Evolutionary conservation across 2,113 vertebrate genomes (phyloP).

Genomic region (Amphilophus citrinellus): DNA sequence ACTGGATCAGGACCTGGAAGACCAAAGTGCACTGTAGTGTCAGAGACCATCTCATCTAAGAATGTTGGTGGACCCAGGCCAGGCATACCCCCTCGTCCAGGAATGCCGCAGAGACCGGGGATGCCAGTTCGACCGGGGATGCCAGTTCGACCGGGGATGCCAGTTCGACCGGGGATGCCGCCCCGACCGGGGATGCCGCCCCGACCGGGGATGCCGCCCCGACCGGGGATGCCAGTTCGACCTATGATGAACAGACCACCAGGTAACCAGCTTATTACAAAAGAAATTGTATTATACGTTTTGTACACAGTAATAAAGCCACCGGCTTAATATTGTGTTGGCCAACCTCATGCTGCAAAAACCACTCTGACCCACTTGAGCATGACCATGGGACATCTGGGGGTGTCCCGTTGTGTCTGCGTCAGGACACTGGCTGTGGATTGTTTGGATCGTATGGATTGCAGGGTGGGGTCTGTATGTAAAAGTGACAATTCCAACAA

Average conservation of each 20-base stretch:
- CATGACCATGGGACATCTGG: not conserved
- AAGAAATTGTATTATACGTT: not conserved
- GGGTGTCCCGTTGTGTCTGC: not conserved
- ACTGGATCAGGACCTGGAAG: slow-evolving; percentile 76
- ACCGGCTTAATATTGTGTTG: not conserved
- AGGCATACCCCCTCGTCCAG: slow-evolving; percentile 59
- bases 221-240: no score
- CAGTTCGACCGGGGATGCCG: slow-evolving; percentile 61
- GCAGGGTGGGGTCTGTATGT: not conserved
- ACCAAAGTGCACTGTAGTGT: slow-evolving; percentile 93
- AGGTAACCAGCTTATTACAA: slow-evolving; percentile 53
- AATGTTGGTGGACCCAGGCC: slow-evolving; percentile 82
- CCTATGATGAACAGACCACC: slow-evolving; percentile 81
- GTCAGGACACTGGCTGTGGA: not conserved
- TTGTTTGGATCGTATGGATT: not conserved
- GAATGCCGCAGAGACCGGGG: slow-evolving; percentile 68
- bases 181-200: slow-evolving; percentile 77
- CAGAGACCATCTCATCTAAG: slow-evolving; percentile 97
- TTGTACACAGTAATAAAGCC: not conserved
- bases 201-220: slow-evolving; percentile 67
- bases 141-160: not conserved
- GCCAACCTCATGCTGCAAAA: not conserved
- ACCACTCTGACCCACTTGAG: not conserved
- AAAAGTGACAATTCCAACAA: not conserved
- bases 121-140: slow-evolving; percentile 77